Evolutionary conservation across 2,888 invertebrate genomes (phyloP), one percentile per base, ranked within the genome.

Genomic region (Alsophila aescularia): DNA sequence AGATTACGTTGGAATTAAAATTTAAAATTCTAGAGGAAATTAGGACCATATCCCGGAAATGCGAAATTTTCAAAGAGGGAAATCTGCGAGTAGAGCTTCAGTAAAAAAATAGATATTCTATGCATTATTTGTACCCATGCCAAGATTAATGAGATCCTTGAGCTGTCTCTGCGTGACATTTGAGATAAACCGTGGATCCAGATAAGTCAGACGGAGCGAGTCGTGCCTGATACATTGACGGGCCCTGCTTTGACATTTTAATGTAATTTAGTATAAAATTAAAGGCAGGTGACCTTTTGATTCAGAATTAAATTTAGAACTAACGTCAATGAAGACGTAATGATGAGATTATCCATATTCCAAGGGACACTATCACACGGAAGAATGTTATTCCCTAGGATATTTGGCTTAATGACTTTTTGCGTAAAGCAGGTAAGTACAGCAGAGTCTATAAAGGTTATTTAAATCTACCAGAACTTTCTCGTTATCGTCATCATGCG

Each of bases 141-240:
- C 72, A 74, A 80, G 77, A 78, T 77, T 62, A 75, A 54, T 24
- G 36, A 12, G 44, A 73, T 69, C 84, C 85, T 84, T 85, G 82
- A 79, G 61, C 60, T 74, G 81, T 79, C 77, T 66, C 58, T 66
- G 61, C 50, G 58, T 69, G 73, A 73, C 73, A 74, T 73, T 73
- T 72, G 68, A 81, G 82, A 83, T 85, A 80, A 79, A 78, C 74
- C 72, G 63, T 67, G 52, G 52, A 67, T 62, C 59, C 57, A 73
- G 79, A 83, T 81, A 77, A 75, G 62, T 67, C 49, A 37, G 52
- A 36, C 34, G 52, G 61, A 59, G 60, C 14, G 48, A 45, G 49
- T 47, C 21, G 40, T 50, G 50, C 18, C 44, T 24, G 51, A 56
- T 50, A 47, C 39, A 50, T 44, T 54, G 52, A 53, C 35, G 49